Conservation (phyloP, 2,797 vertebrate genomes). For the Premnoplex brunnescens region DNA sequence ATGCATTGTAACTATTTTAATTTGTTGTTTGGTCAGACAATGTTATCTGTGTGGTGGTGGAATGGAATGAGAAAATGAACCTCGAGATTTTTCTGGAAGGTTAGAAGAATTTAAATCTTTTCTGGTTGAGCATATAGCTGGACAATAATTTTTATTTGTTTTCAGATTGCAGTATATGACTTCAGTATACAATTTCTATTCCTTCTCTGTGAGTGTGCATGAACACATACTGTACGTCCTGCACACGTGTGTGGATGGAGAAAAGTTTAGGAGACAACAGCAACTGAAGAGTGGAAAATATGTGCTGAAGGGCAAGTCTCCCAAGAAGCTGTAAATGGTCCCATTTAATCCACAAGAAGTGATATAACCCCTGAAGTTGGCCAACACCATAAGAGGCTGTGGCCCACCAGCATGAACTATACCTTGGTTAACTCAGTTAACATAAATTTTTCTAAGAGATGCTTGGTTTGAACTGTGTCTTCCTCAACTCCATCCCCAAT, state of each 20-base stretch:
- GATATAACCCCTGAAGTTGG: accelerated
- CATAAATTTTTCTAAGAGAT: background rate
- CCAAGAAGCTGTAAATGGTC: background rate
- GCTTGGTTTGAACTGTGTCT: background rate
- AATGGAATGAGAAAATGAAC: background rate
- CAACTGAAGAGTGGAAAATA: background rate
- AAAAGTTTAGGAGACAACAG: background rate
- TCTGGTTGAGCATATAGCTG: background rate
- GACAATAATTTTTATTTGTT: background rate
- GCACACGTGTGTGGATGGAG: background rate
- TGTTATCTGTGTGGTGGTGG: accelerated
- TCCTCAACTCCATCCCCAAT: background rate
- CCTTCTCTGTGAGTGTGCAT: background rate
- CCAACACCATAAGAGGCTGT: background rate
- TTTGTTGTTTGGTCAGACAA: background rate
- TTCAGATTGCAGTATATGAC: background rate
- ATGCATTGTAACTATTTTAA: background rate
- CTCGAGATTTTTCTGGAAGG: background rate
- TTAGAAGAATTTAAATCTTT: background rate
- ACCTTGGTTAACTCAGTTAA: background rate
- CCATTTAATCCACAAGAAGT: background rate
- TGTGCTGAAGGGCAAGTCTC: background rate
- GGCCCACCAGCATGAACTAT: background rate
- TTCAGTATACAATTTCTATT: too few relatives aligned
- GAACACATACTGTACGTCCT: accelerated